Evolutionary conservation across 2,113 vertebrate species (phyloP).

Genomic region (Holacanthus passer): DNA sequence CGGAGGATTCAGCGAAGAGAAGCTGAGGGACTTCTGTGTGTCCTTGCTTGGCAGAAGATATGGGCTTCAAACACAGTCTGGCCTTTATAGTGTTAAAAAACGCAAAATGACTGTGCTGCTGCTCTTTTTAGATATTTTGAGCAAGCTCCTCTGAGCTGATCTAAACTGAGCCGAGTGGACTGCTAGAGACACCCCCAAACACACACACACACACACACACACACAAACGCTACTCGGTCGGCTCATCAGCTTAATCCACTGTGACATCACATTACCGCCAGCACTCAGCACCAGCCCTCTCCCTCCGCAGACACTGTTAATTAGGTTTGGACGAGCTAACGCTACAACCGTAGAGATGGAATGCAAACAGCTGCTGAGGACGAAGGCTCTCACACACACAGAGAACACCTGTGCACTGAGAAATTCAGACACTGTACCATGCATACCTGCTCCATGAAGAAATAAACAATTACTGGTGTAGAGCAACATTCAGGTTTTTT

Average conservation of each 20-base stretch:
- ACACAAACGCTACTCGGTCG: not conserved
- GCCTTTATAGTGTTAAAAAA: conserved; percentile 18
- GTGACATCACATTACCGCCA: conserved; percentile 83
- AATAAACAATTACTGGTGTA: not conserved
- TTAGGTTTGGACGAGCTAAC: conserved; percentile 76
- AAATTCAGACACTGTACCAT: not conserved
- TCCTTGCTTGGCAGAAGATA: not conserved
- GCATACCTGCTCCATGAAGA: conserved; percentile 4
- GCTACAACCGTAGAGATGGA: conserved; percentile 60
- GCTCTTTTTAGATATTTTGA: conserved; percentile 26
- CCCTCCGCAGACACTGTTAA: conserved; percentile 73
- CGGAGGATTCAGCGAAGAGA: not conserved
- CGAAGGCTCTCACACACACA: conserved; percentile 14
- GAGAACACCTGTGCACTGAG: conserved; percentile 31
- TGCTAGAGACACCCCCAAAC: not conserved
- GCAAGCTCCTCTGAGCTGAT: conserved; percentile 30
- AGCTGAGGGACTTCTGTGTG: not conserved
- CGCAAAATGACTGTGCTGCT: conserved; percentile 6
- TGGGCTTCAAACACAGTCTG: not conserved
- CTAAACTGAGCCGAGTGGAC: conserved; percentile 26
- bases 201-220: not conserved
- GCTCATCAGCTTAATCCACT: conserved; percentile 79
- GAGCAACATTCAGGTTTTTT: not conserved
- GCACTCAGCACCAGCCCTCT: conserved; percentile 69
- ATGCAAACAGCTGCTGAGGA: conserved; percentile 69